Evolutionary conservation across 2,888 invertebrate species (phyloP), one percentile per base, ranked within the genome.

Genomic region (Campaea margaritaria): DNA sequence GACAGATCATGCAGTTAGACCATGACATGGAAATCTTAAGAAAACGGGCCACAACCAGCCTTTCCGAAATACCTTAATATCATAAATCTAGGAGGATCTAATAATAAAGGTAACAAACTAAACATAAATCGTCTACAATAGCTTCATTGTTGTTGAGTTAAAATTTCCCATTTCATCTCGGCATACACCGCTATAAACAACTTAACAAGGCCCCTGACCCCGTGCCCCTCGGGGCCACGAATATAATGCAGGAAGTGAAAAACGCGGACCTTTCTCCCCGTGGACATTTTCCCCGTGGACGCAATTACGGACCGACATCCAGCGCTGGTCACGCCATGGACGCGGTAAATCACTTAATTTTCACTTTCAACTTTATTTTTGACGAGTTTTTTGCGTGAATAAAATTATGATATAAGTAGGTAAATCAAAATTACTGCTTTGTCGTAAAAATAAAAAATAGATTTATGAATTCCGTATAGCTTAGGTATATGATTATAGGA

Each of bases 331-430:
- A 47, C 51, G 51, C 42, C 41, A 47, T 46, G 51, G 42, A 47
- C 51, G 43, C 36, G 49, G 41, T 54, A 54, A 49, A 54, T 59
- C 53, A 54, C 53, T 59, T 59, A 59, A 54, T 59, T 54, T 54
- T 50, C 59, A 59, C 59, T 50, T 45, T 49, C 41, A 21, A 36
- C 34, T 39, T 45, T 54, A 54, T 50, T 59, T 31, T 51, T 45
- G 31, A 49, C 53, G 49, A 53, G 42, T 36, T 56, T 57, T 42
- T 42, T 39, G 21, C 10, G 31, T 47, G 28, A 57, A 51, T 46
- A 34, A 50, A 31, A 28, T 49, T 56, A 39, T 31, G 39, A 15
- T n/a, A 0, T 49, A 41, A n/a, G n/a, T n/a, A n/a, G n/a, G n/a
- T n/a, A n/a, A n/a, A n/a, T n/a, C 41, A 38, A 27, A 36, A 36